Percentiles rank a stretch among this genome's conserved stretches.
Evolutionary conservation across 2,113 vertebrate species (phyloP).

Genomic region (Daubentonia madagascariensis): DNA sequence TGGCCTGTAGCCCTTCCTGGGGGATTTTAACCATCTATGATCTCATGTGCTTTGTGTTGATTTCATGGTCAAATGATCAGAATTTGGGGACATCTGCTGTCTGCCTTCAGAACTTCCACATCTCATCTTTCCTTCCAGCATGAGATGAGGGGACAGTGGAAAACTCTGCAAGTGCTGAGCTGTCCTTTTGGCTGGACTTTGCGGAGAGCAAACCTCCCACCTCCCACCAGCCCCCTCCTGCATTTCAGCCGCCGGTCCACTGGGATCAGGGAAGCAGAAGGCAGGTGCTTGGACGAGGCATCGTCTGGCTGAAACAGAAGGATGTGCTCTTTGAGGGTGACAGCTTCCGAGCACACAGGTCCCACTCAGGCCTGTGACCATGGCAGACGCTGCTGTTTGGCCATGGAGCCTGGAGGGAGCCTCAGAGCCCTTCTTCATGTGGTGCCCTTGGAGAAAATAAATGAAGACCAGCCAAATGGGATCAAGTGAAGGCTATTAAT

Average conservation of each 20-base stretch:
- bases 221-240: no score
- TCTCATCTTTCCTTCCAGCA: not conserved
- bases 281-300: accelerated
- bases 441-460: not conserved
- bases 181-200: accelerated
- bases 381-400: not conserved
- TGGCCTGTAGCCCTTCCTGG: not conserved
- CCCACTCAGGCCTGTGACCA: not conserved
- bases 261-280: not conserved
- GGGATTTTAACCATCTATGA: not conserved
- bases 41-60: not conserved
- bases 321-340: not conserved
- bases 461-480: accelerated
- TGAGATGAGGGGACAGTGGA: not conserved
- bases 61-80: not conserved
- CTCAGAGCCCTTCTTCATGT: not conserved
- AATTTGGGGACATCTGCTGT: not conserved
- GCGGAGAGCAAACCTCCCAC: accelerated
- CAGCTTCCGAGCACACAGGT: accelerated
- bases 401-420: not conserved
- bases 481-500: accelerated
- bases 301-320: not conserved
- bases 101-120: accelerated
- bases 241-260: accelerated
- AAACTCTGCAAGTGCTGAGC: accelerated